These are phyloP conservation scores for Sebastes itinus DNA, from an alignment of 2,797 vertebrate species.

Conservation along the genomic window DNA sequence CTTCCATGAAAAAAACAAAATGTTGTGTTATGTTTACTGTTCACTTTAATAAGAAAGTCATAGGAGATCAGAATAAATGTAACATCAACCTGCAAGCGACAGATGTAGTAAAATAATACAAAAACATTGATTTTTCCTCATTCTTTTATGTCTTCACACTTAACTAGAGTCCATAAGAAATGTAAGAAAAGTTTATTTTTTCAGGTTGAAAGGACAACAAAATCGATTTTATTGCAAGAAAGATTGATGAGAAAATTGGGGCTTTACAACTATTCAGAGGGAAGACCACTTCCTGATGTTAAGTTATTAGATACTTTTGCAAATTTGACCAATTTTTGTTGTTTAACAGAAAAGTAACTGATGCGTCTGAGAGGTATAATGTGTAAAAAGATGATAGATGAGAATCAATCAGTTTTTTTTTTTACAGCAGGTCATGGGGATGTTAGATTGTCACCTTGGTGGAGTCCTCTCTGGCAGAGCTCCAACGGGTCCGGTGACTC, in stretches of 20 bases:
- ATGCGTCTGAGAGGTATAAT: background rate
- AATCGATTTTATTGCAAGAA: background rate
- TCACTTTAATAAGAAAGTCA: background rate
- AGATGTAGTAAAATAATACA: background rate
- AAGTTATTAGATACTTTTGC: background rate
- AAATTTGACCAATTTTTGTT: background rate
- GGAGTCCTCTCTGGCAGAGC: slow-evolving; percentile 86
- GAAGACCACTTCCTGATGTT: background rate
- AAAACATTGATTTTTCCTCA: background rate
- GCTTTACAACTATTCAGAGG: background rate
- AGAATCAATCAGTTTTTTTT: background rate
- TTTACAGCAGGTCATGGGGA: background rate
- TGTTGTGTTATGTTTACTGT: background rate
- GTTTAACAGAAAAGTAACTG: background rate
- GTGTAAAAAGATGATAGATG: background rate
- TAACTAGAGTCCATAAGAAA: background rate
- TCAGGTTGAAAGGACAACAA: background rate
- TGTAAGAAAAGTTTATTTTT: background rate
- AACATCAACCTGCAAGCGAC: background rate
- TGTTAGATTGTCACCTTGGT: slow-evolving; percentile 81
- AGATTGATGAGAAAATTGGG: background rate
- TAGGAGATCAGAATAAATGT: background rate
- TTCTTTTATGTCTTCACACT: background rate
- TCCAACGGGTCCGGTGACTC: slow-evolving; percentile 87
- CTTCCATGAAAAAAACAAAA: background rate